Base-by-base conservation (phyloP, 2,888 invertebrate species). In the Sphecodes monilicornis region DNA sequence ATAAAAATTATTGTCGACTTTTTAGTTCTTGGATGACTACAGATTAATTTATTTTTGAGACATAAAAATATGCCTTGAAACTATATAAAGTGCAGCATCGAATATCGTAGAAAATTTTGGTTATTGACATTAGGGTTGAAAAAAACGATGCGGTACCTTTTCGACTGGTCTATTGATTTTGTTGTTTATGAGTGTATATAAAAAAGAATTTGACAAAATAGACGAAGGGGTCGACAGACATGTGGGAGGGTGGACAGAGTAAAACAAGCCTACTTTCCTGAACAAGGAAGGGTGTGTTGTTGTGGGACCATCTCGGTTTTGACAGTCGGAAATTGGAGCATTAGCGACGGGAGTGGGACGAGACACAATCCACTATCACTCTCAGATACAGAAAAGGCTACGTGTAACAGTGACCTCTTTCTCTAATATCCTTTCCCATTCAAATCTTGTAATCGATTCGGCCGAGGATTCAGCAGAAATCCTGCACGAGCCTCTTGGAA, bases 241-340 rank as follows among this genome's bases (percentile, higher is more conserved):
- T 66, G 22, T 66, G 36, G 18, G 18, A 66, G 26, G 50, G 41
- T 54, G 22, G 36, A 41, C 39, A 43, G 41, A 54, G 64, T 80
- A 74, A 75, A 77, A 68, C 74, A 79, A 82, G 60, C 68, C 66
- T 46, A 46, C 54, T 83, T 84, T 60, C 43, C 22, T n/a, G 36
- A 6, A 43, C 16, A 73, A 71, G 84, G 81, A 85, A 88, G 85
- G 89, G 91, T 71, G 90, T 90, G 90, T 90, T 88, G 90, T 90
- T 91, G 89, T 88, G 79, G 80, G 82, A 82, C 77, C 88, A 78
- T 90, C 82, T 86, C 86, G 78, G 74, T 87, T n/a, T 88, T 82
- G 93, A 92, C 93, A 90, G 92, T 89, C 94, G 94, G 94, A 94
- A 93, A 94, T 94, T 93, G 92, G 26, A 89, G 88, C 93, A 92